A percentile compares a stretch with the other conserved stretches of the same genome.
phyloP scores from a whole-genome alignment of 2,113 vertebrate genomes.

The Glaucomys volans region DNA sequence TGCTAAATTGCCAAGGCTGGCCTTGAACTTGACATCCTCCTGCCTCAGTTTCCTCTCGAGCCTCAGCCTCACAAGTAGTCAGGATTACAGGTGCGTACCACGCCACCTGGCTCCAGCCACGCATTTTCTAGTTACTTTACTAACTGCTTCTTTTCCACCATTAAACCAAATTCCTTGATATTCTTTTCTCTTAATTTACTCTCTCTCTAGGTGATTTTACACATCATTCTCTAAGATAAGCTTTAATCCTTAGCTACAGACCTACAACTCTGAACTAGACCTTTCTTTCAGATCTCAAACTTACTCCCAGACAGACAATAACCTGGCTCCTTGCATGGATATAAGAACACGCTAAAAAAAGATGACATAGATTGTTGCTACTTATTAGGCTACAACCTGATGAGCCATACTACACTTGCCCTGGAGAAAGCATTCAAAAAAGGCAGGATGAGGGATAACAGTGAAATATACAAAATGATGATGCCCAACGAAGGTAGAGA shows the following conservation, averaged over 20 bases:
- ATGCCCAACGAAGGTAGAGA: neutral
- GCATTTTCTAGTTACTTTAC: constrained; percentile 32
- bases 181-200: neutral
- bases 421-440: constrained; percentile 22
- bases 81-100: neutral
- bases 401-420: neutral
- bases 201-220: neutral
- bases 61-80: neutral
- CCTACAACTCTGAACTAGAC: neutral
- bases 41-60: neutral
- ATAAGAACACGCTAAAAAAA: constrained; percentile 33
- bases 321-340: neutral
- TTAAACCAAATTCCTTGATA: constrained; percentile 10
- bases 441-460: neutral
- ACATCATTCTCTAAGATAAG: neutral
- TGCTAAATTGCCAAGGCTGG: neutral
- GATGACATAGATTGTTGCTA: neutral
- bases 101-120: neutral
- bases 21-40: neutral
- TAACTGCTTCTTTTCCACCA: neutral
- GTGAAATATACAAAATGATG: neutral
- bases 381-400: constrained; percentile 44
- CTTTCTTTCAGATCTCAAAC: constrained; percentile 56
- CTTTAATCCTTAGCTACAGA: neutral
- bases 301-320: constrained; percentile 37